Base-by-base conservation (phyloP, 2,797 vertebrate genomes). In the Bovichtus variegatus region DNA sequence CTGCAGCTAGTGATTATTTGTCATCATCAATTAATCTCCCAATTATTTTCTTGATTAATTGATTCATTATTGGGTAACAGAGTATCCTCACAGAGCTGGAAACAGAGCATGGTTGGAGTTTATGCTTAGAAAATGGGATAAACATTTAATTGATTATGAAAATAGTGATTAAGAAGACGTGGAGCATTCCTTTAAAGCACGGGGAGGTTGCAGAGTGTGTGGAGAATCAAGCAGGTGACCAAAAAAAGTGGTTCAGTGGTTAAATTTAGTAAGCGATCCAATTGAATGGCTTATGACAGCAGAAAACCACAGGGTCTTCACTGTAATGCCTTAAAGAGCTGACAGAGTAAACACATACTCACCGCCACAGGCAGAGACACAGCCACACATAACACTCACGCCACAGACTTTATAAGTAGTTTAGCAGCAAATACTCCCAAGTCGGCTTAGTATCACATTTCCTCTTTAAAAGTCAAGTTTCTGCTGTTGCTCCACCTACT, bases 391-490 rank as follows among this genome's bases (percentile, higher is more conserved):
- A 72, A 74, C 81, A 78, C 71, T 44, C 69, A 70, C 47, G 15
- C 78, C 68, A 73, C 44, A 77, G 50, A 78, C 57, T 82, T 76
- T 55, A 57, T 76, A 90, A 90, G 75, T 74, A 66, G 70, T 83
- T 91, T 63, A 86, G 29, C 68, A 70, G 66, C 67, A 83, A 83
- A 81, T 66, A 62, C 87, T 78, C 81, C 68, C 61, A 76, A 87
- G 87, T 87, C 83, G 46, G 86, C 88, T 92, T 91, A 87, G 77
- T 71, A 84, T 90, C 89, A 81, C 12, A 85, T 74, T 85, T 85
- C 74, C 76, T 74, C 75, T 86, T 83, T 75, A 82, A 89, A 90
- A 72, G 70, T 87, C 74, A 82, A 85, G 74, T 82, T 89, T 75
- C 40, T 85, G 74, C 79, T 68, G 74, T 74, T 13, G 78, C 87